A percentile compares a stretch with the other conserved stretches of the same genome.
These are phyloP conservation scores for Euplagia quadripunctaria DNA, from an alignment of 2,888 invertebrate genomes.

Conservation along the genomic window DNA sequence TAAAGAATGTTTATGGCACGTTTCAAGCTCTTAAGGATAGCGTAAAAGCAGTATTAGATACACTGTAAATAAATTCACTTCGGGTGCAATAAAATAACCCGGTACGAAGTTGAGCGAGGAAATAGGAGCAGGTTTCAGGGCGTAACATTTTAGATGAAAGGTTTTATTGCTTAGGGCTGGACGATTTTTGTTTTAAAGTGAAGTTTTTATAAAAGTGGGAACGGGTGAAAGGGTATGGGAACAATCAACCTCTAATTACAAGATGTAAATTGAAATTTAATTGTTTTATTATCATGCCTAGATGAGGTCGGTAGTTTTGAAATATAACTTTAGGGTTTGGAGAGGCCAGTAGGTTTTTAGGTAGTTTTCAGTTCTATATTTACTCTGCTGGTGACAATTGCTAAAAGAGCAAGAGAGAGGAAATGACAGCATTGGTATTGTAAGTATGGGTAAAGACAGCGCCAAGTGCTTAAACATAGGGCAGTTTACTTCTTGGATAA, in stretches of 20 bases:
- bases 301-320: too few relatives aligned
- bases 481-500: too few relatives aligned
- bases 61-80: constrained; percentile 65
- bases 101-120: constrained; percentile 34
- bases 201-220: neutral
- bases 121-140: constrained; percentile 23
- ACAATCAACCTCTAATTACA: neutral
- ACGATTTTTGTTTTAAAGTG: constrained; percentile 4
- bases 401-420: too few relatives aligned
- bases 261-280: neutral
- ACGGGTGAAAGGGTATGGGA: neutral
- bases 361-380: too few relatives aligned
- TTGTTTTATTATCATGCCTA: too few relatives aligned
- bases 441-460: too few relatives aligned
- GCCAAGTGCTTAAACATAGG: too few relatives aligned
- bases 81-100: constrained; percentile 60
- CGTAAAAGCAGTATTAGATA: constrained; percentile 56
- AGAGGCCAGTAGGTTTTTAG: too few relatives aligned
- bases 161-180: constrained; percentile 33
- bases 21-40: constrained; percentile 45
- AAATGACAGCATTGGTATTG: too few relatives aligned
- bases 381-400: too few relatives aligned
- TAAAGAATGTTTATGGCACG: constrained; percentile 53
- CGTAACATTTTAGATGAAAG: constrained; percentile 30
- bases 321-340: too few relatives aligned